phyloP scores from a whole-genome alignment of 2,797 vertebrate species.

The Phataginus tricuspis region DNA sequence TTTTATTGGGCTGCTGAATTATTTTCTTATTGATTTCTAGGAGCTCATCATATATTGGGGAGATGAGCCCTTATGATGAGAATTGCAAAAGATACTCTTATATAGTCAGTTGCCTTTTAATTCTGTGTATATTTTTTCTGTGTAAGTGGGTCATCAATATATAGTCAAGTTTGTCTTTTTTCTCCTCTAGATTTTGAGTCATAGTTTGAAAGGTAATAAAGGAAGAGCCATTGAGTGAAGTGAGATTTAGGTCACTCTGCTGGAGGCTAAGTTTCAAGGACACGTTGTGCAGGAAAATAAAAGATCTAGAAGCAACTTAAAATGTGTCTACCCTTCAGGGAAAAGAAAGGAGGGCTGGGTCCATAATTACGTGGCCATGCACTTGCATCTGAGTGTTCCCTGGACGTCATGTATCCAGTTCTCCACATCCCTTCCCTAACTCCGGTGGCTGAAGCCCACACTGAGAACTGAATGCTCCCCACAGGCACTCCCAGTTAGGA shows the following conservation, averaged over 20 bases:
- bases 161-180: background rate
- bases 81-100: background rate
- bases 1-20: background rate
- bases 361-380: fast-evolving
- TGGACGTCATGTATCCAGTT: background rate
- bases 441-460: background rate
- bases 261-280: background rate
- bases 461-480: background rate
- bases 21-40: slow-evolving; percentile 8
- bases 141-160: background rate
- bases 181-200: background rate
- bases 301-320: background rate
- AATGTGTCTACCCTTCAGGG: background rate
- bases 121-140: background rate
- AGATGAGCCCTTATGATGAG: background rate
- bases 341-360: background rate
- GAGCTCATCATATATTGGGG: background rate
- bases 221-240: background rate
- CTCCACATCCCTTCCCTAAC: background rate
- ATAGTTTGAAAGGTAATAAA: background rate
- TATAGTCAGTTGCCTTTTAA: background rate
- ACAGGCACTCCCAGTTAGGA: background rate
- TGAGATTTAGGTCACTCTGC: background rate
- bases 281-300: background rate
- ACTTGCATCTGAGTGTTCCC: background rate